Evolutionary conservation across 2,113 vertebrate genomes (phyloP).

Genomic region (Drymodes brunneopygia): DNA sequence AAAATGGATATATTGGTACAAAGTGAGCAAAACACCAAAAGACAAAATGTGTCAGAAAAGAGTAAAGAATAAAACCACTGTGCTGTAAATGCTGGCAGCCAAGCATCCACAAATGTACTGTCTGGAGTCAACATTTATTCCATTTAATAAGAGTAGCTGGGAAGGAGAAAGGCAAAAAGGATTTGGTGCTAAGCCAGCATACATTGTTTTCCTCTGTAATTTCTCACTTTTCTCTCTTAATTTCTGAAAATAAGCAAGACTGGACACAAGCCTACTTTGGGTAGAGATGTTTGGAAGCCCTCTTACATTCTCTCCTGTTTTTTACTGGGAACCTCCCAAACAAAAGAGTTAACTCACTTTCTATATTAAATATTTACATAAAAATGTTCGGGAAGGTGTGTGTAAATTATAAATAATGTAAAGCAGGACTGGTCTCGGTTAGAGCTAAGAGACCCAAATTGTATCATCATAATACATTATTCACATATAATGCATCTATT

Average conservation of each 20-base stretch:
- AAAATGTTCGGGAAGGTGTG: constrained; percentile 97
- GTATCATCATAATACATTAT: constrained; percentile 99
- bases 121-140: background rate
- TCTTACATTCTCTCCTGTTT: background rate
- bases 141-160: background rate
- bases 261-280: background rate
- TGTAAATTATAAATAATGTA: constrained; percentile 99
- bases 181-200: background rate
- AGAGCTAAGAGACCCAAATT: constrained; percentile 88
- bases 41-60: background rate
- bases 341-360: constrained; percentile 78
- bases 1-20: background rate
- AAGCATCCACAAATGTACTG: background rate
- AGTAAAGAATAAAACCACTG: background rate
- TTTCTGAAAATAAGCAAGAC: background rate
- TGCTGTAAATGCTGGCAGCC: background rate
- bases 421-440: constrained; percentile 87
- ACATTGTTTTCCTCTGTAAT: background rate
- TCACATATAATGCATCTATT: constrained; percentile 98
- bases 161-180: background rate
- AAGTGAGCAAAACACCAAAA: background rate
- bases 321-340: constrained; percentile 61
- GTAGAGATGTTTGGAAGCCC: background rate
- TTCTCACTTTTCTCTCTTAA: background rate
- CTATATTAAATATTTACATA: constrained; percentile 97